Base-by-base conservation (phyloP, 2,797 vertebrate genomes). In the Artibeus lituratus region DNA sequence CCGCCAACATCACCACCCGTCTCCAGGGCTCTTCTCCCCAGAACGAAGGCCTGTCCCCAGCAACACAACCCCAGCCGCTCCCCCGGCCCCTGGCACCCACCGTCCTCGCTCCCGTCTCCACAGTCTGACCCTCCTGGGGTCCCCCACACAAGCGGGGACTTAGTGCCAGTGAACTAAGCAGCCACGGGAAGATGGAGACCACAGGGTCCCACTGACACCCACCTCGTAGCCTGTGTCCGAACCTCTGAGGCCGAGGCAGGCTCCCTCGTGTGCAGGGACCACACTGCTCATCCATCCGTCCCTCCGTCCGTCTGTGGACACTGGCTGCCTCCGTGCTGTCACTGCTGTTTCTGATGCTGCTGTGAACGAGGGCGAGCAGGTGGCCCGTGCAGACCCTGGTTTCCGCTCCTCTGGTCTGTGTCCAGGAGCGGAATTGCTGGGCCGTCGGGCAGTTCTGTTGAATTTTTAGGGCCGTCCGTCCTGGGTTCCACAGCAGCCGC, bases 111-210 rank as follows among this genome's bases (percentile, higher is more conserved):
- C 24, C 44, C 18, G 14, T 67, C 14, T 29, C 44, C 18, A 5
- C 4, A 21, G 6, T 18, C 9, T 32, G 5, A 2, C 2, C 6
- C 44, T 14, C 37, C 14, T 7, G 26, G 22, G 21, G 19, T 12
- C 10, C 22, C n/a, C 10, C 59, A 24, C 1, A 3, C 2, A 10
- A 7, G 74, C 4, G 32, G 51, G 74, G 74, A 51, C 10, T 0
- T 1, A 4, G 49, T 16, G n/a, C 21, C 22, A 39, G 51, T 10
- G 51, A 37, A 16, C 24, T 2, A 1, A 26, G 51, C 22, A 26
- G 53, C 24, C 51, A 10, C n/a, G 4, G 24, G 16, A 9, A 26
- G 51, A 26, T 21, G 4, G 22, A 21, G 12, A 26, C 51, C 0
- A 2, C 9, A 9, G 15, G 76, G 37, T 9, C 24, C 76, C 51